A percentile compares a stretch with the other conserved stretches of the same genome.
These are phyloP conservation scores for Temnothorax nylanderi DNA, from an alignment of 1,140 invertebrate genomes.

Conservation along the genomic window DNA sequence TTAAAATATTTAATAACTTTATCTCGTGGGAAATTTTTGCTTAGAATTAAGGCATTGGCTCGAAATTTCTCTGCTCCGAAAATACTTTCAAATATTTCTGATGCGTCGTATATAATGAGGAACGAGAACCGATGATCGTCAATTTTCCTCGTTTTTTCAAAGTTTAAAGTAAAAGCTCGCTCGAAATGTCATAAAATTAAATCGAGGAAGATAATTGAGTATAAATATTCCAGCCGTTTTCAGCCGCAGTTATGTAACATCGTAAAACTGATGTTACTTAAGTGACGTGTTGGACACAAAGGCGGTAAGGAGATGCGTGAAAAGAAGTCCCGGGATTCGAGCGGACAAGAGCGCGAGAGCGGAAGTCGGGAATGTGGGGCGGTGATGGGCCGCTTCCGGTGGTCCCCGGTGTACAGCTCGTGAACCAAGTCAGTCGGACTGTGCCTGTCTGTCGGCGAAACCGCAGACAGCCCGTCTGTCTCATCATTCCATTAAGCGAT, in stretches of 20 bases:
- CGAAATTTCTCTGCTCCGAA: not conserved
- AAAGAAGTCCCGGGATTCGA: slow-evolving; percentile 50
- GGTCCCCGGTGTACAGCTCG: slow-evolving; percentile 74
- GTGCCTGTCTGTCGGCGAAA: slow-evolving; percentile 65
- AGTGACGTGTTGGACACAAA: slow-evolving; percentile 2
- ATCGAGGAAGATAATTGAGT: not conserved
- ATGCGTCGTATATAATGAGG: not conserved
- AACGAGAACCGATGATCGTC: not conserved
- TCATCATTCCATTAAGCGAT: slow-evolving; percentile 75
- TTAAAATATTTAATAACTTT: not conserved
- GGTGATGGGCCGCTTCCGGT: slow-evolving; percentile 82
- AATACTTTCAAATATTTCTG: not conserved
- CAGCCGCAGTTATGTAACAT: not conserved
- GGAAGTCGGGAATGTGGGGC: slow-evolving; percentile 76
- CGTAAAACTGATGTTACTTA: not conserved
- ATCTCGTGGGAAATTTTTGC: not conserved
- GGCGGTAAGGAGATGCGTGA: slow-evolving; percentile 41
- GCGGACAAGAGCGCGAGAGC: slow-evolving; percentile 62
- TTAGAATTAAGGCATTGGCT: not conserved
- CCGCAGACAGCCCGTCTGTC: slow-evolving; percentile 72
- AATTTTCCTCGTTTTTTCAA: not conserved
- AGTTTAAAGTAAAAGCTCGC: not conserved
- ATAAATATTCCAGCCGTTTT: not conserved
- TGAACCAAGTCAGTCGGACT: slow-evolving; percentile 70
- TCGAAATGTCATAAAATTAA: not conserved